A percentile compares a stretch with the other conserved stretches of the same genome.
Conservation (phyloP, 2,113 vertebrate genomes). For the Lonchura striata region DNA sequence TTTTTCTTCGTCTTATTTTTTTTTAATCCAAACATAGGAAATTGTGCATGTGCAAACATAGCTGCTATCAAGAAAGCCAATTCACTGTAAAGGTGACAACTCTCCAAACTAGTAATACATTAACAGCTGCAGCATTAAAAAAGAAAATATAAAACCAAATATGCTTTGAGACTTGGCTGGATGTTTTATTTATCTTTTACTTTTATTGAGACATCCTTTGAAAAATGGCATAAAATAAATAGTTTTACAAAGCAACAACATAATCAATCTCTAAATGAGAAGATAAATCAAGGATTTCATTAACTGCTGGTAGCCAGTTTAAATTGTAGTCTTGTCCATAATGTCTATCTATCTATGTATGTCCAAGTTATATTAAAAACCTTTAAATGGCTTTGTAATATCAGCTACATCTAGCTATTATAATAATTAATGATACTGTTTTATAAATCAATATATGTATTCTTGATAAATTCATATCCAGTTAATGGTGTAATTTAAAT, state of each 20-base stretch:
- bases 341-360: slow-evolving; percentile 95
- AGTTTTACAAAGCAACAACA: slow-evolving; percentile 93
- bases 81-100: slow-evolving; percentile 54
- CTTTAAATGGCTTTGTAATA: slow-evolving; percentile 95
- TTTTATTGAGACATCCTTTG: slow-evolving; percentile 77
- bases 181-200: slow-evolving; percentile 73
- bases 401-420: slow-evolving; percentile 93
- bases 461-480: slow-evolving; percentile 91
- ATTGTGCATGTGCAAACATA: slow-evolving; percentile 50
- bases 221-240: slow-evolving; percentile 85
- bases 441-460: slow-evolving; percentile 93
- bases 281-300: slow-evolving; percentile 97
- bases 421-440: slow-evolving; percentile 97
- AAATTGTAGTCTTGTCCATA: slow-evolving; percentile 91
- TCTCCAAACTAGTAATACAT: slow-evolving; percentile 63
- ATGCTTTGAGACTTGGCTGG: slow-evolving; percentile 61
- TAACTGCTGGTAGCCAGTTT: slow-evolving; percentile 95
- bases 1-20: background rate
- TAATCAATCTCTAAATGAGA: slow-evolving; percentile 89
- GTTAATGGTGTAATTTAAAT: slow-evolving; percentile 93
- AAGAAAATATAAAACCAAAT: slow-evolving; percentile 73
- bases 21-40: background rate
- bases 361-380: slow-evolving; percentile 90
- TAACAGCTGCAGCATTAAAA: slow-evolving; percentile 69
- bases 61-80: slow-evolving; percentile 40